phyloP scores from a whole-genome alignment of 2,888 invertebrate genomes.

The Chrysolina haemoptera region DNA sequence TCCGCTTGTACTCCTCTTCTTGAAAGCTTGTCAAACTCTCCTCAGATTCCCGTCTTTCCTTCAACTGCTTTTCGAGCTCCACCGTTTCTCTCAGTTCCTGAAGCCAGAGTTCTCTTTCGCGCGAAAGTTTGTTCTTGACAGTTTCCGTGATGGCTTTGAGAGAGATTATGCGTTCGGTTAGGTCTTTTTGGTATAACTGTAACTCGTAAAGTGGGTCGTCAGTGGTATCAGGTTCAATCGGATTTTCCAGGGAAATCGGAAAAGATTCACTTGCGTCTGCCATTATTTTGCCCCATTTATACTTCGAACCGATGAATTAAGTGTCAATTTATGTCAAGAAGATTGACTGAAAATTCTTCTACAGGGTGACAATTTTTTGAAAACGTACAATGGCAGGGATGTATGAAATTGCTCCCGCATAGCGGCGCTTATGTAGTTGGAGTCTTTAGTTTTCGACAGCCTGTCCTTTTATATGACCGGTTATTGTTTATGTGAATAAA shows the following conservation, averaged over 20 bases:
- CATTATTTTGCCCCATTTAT: not conserved
- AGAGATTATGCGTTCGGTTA: slow-evolving; percentile 47
- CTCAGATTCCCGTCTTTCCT: slow-evolving; percentile 25
- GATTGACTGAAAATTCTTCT: not conserved
- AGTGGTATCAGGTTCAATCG: slow-evolving; percentile 37
- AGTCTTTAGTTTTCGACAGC: too few relatives aligned
- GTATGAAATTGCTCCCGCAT: too few relatives aligned
- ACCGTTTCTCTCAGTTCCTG: slow-evolving; percentile 50
- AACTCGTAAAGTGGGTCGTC: slow-evolving; percentile 30
- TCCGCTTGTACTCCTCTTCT: slow-evolving; percentile 42
- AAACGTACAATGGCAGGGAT: too few relatives aligned
- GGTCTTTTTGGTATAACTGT: slow-evolving; percentile 37
- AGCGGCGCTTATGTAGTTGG: too few relatives aligned
- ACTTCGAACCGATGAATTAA: not conserved
- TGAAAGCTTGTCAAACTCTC: not conserved
- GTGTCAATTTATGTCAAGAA: not conserved
- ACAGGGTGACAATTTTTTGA: too few relatives aligned
- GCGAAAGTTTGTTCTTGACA: slow-evolving; percentile 44
- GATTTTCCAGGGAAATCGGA: slow-evolving; percentile 17
- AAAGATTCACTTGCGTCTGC: slow-evolving; percentile 1
- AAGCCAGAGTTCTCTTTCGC: slow-evolving; percentile 48
- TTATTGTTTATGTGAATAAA: too few relatives aligned
- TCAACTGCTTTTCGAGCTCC: slow-evolving; percentile 43
- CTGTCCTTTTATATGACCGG: too few relatives aligned
- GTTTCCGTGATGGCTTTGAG: slow-evolving; percentile 46